A percentile compares a stretch with the other conserved stretches of the same genome.
Conservation (phyloP, 2,797 vertebrate genomes). For the Sebastes variabilis region DNA sequence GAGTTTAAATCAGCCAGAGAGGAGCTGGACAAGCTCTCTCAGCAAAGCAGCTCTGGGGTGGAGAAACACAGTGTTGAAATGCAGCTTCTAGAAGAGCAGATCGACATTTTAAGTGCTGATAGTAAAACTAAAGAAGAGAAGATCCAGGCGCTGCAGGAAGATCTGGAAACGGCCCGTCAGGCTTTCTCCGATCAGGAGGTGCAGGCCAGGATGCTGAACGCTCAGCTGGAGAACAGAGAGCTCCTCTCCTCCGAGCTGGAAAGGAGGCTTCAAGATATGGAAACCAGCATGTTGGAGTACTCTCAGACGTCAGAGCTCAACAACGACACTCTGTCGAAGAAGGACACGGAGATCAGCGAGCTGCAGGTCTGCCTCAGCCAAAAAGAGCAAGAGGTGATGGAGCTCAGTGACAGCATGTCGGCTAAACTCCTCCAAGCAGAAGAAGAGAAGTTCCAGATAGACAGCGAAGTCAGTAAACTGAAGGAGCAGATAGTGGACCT, state of each 20-base stretch:
- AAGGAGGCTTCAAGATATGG: constrained; percentile 74
- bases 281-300: constrained; percentile 79
- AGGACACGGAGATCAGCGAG: constrained; percentile 78
- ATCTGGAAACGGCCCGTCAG: constrained; percentile 81
- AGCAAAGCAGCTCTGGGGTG: constrained; percentile 69
- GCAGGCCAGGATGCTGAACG: constrained; percentile 79
- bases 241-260: constrained; percentile 75
- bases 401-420: constrained; percentile 88
- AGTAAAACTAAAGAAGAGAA: constrained; percentile 86
- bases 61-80: constrained; percentile 77
- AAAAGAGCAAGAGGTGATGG: constrained; percentile 88
- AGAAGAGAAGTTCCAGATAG: constrained; percentile 88
- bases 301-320: constrained; percentile 76
- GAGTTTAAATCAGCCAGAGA: constrained; percentile 79
- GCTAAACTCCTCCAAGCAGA: constrained; percentile 89
- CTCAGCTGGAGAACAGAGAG: constrained; percentile 84
- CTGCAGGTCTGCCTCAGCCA: constrained; percentile 82
- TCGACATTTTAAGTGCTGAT: constrained; percentile 84
- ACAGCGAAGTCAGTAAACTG: constrained; percentile 86
- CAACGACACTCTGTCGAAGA: constrained; percentile 79
- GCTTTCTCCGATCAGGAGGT: constrained; percentile 83
- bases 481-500: constrained; percentile 85
- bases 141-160: constrained; percentile 85
- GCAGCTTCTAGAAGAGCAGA: constrained; percentile 85
- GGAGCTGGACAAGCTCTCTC: constrained; percentile 75